phyloP scores from a whole-genome alignment of 2,888 invertebrate genomes.

The Pristionchus fissidentatus region DNA sequence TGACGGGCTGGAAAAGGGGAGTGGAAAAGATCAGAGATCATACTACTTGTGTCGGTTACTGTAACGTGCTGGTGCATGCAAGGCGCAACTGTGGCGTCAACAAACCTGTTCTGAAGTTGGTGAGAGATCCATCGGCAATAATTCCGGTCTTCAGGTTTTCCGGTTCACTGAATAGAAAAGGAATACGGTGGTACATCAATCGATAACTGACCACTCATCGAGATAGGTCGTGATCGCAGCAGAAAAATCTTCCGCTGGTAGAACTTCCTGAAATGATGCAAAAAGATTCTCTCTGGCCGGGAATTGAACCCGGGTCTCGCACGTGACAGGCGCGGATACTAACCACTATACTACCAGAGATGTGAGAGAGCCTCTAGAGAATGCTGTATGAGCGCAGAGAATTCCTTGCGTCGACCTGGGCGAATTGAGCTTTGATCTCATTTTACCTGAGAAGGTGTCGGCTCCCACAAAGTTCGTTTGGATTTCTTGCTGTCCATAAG shows the following conservation, averaged over 20 bases:
- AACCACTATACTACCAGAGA: slow-evolving; percentile 60
- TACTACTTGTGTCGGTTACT: too few relatives aligned
- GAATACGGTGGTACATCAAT: neutral
- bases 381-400: neutral
- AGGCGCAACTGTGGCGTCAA: too few relatives aligned
- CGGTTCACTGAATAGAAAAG: neutral
- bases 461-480: neutral
- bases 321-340: slow-evolving; percentile 68
- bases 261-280: neutral
- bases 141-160: too few relatives aligned
- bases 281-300: slow-evolving; percentile 63
- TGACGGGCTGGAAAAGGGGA: neutral
- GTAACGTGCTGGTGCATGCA: too few relatives aligned
- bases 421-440: neutral
- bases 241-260: too few relatives aligned
- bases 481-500: slow-evolving; percentile 24
- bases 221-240: neutral
- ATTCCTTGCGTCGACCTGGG: neutral
- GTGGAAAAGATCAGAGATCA: neutral
- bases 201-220: slow-evolving; percentile 4
- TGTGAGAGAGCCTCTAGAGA: too few relatives aligned
- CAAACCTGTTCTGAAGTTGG: too few relatives aligned
- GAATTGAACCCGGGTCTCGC: slow-evolving; percentile 68
- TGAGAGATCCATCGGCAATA: too few relatives aligned
- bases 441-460: neutral